Evolutionary conservation across 2,113 vertebrate species (phyloP), one percentile per base, ranked within the genome.

Genomic region (Siniperca knerii): DNA sequence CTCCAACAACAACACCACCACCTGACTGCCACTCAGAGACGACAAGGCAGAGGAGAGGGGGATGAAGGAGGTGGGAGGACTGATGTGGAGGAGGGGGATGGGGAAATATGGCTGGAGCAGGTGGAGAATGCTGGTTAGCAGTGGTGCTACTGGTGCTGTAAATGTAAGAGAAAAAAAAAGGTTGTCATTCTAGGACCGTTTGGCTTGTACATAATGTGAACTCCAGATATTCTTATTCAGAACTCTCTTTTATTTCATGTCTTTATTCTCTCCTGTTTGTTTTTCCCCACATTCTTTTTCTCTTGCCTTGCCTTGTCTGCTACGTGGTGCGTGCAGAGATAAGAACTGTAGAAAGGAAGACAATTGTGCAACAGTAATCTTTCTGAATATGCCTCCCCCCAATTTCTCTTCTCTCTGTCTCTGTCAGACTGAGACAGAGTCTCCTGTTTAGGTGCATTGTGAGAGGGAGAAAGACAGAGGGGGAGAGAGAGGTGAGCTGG

Each of bases 361-460:
- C 60, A 88, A 92, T 81, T 82, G 81, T 85, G 79, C 85, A 87
- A 87, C 85, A 89, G 86, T 80, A 79, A 25, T 91, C 73, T 87
- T 92, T 85, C 75, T 90, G 78, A 92, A 91, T 54, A 82, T 84
- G 71, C 88, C 79, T 83, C 79, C 83, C 83, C 68, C 65, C 61
- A 55, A 78, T 82, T 79, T 77, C 77, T 61, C 86, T 73, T 75
- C 61, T 79, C 67, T 87, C 80, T 83, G 70, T 84, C 46, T 86
- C 64, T 83, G 55, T 52, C 87, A 83, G 87, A 84, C 80, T 77
- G 84, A 96, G 82, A 93, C 91, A 91, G 78, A 65, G 72, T 87
- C 88, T 93, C 71, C 64, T 89, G 92, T 94, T 95, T 94, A 94
- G 94, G 86, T 93, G 90, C 75, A 90, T 95, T 92, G 88, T 80